These are phyloP conservation scores for Troides oblongomaculatus DNA, from an alignment of 2,888 invertebrate genomes.

Conservation along the genomic window DNA sequence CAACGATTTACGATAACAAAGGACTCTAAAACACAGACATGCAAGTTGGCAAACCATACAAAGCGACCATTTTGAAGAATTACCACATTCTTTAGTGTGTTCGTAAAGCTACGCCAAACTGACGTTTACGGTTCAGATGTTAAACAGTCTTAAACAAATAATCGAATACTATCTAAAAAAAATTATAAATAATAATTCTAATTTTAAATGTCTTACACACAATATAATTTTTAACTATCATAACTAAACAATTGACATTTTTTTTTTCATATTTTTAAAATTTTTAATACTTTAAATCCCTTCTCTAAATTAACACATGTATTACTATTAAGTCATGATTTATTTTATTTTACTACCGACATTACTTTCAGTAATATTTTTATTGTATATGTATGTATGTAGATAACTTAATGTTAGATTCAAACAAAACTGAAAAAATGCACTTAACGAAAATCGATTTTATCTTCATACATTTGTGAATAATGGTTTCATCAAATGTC, in stretches of 20 bases:
- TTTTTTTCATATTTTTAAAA: too few relatives aligned
- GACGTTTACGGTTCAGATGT: constrained; percentile 45
- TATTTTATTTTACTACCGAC: too few relatives aligned
- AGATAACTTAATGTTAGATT: too few relatives aligned
- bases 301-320: too few relatives aligned
- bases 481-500: background rate
- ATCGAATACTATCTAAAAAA: background rate
- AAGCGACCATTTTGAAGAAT: constrained; percentile 87
- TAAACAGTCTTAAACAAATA: background rate
- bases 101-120: constrained; percentile 56
- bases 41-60: constrained; percentile 82
- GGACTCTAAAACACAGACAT: constrained; percentile 77
- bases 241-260: too few relatives aligned
- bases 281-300: too few relatives aligned
- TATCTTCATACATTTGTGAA: background rate
- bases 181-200: too few relatives aligned
- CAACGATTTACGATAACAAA: constrained; percentile 73
- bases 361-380: background rate
- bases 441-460: background rate
- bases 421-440: background rate
- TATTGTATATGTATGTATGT: too few relatives aligned
- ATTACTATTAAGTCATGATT: too few relatives aligned
- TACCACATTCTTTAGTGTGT: constrained; percentile 84
- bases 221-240: too few relatives aligned
- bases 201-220: too few relatives aligned